These are phyloP conservation scores for Drosophila fulvimacula DNA, from an alignment of 2,888 invertebrate species.

Conservation along the genomic window DNA sequence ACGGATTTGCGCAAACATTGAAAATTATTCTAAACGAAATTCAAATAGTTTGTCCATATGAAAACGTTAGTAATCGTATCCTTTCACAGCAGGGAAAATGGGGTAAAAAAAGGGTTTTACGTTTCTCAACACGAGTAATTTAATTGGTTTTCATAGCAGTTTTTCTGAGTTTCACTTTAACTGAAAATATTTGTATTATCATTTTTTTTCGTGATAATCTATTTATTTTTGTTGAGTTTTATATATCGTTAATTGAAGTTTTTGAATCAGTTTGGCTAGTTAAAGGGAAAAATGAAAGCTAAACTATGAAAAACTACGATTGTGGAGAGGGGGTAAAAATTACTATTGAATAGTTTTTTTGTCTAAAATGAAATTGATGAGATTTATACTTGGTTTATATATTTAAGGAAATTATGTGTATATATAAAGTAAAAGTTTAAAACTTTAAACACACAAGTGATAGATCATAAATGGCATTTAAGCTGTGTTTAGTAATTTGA, in stretches of 20 bases:
- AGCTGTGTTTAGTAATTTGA: too few species aligned
- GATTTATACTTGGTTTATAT: too few species aligned
- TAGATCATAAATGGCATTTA: too few species aligned
- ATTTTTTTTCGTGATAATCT: not conserved
- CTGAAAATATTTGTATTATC: not conserved
- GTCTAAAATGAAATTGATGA: not conserved
- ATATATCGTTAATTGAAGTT: conserved; percentile 3
- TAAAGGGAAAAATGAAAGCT: too few species aligned
- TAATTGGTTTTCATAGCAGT: conserved; percentile 19
- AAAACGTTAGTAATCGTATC: conserved; percentile 8
- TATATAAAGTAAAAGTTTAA: too few species aligned
- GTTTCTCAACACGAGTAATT: conserved; percentile 24
- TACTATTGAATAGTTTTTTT: not conserved
- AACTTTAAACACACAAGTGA: too few species aligned
- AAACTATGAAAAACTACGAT: too few species aligned
- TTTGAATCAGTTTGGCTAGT: not conserved
- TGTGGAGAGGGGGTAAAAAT: not conserved
- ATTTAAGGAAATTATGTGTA: too few species aligned
- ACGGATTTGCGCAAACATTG: conserved; percentile 64
- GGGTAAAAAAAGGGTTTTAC: conserved; percentile 22
- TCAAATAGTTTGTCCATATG: conserved; percentile 40
- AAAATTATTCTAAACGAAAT: conserved; percentile 32
- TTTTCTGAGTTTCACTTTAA: conserved; percentile 1
- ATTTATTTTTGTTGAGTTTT: conserved; percentile 1
- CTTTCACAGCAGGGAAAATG: conserved; percentile 19